These are phyloP conservation scores for Taxidea taxus DNA, from an alignment of 2,113 vertebrate species.

Conservation along the genomic window DNA sequence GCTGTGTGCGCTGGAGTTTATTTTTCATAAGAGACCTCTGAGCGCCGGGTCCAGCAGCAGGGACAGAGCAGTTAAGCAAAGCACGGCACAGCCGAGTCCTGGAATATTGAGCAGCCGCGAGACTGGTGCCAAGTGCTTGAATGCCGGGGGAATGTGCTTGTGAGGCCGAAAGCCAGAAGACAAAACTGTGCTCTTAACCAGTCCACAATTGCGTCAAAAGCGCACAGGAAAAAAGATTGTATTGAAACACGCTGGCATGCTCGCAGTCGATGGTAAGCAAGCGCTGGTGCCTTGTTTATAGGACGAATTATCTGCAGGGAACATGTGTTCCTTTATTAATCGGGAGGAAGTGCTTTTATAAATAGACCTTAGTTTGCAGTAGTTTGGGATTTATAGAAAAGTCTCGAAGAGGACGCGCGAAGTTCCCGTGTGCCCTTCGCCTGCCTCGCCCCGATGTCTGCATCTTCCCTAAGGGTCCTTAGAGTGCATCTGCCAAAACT, in stretches of 20 bases:
- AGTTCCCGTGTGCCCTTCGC: neutral
- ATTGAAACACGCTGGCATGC: neutral
- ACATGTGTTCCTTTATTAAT: neutral
- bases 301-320: neutral
- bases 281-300: neutral
- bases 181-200: neutral
- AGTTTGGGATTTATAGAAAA: neutral
- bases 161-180: neutral
- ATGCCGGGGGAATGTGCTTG: neutral
- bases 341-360: slow-evolving; percentile 4
- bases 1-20: neutral
- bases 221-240: neutral
- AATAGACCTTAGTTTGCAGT: neutral
- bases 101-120: neutral
- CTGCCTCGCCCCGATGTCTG: neutral
- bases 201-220: neutral
- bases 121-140: neutral
- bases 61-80: neutral
- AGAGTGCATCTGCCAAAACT: neutral
- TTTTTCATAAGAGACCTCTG: neutral
- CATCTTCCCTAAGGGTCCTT: neutral
- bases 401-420: neutral
- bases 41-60: neutral
- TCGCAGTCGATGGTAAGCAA: neutral
- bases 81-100: neutral